Base-by-base conservation (phyloP, 2,888 invertebrate genomes). In the Spicauda simplicius region DNA sequence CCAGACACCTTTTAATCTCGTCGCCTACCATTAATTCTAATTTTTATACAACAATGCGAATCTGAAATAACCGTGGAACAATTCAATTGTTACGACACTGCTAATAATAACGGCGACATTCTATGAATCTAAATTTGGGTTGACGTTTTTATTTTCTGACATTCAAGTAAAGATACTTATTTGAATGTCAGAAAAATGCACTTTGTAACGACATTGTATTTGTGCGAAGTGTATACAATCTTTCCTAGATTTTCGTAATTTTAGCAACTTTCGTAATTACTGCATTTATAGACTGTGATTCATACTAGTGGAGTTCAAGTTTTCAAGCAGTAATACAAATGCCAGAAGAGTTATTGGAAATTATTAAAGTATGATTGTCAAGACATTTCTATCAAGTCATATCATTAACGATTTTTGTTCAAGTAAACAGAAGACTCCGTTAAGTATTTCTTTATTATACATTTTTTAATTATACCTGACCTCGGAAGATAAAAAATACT, bases 1-100 rank as follows among this genome's bases (percentile, higher is more conserved):
- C 59, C 65, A 65, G 65, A 65, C 65, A 59, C 41, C 58, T 53
- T 59, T 54, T 54, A 65, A 54, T 65, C 59, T 58, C 64, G 10
- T 16, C 64, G 37, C 16, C 45, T 25, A 60, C 30, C 33, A 50
- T 50, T 48, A 33, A 60, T 60, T 50, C 45, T 60, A 60, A 52
- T 60, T 50, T 52, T 50, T 30, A 60, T 48, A 8, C 25, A 25
- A 30, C 25, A 59, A 6, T 50, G 33, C 12, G 50, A 60, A 60
- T 50, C 41, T 54, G 33, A 62, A 54, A 62, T 61, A 61, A 37
- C 37, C 33, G 37, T 20, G 16, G n/a, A 61, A 61, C 52, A 61
- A 61, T 61, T 53, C 52, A 64, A 30, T 52, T 64, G 50, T 52
- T 57, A 63, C 63, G 30, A 18, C 8, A 56, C 63, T 14, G 18